Evolutionary conservation across 2,113 vertebrate genomes (phyloP).

Genomic region (Eidolon helvum): DNA sequence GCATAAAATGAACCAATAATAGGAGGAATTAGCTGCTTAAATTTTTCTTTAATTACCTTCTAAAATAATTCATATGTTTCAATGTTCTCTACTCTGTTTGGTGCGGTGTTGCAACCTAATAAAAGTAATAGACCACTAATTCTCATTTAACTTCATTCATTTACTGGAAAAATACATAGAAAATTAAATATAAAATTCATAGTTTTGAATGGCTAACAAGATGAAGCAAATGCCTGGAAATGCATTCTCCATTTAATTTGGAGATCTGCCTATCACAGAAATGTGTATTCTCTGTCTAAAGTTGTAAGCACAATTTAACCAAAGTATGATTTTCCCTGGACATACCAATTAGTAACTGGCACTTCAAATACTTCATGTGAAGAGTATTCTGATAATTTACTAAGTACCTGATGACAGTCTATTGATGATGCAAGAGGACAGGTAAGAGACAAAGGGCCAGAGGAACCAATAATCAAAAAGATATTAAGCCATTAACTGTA

Average conservation of each 20-base stretch:
- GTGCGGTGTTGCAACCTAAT: not conserved
- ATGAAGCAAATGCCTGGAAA: not conserved
- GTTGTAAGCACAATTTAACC: not conserved
- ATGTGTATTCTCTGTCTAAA: not conserved
- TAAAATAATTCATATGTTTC: conserved; percentile 1
- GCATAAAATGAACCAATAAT: not conserved
- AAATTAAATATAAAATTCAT: not conserved
- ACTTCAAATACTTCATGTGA: not conserved
- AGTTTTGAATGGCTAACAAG: not conserved
- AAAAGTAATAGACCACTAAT: conserved; percentile 10
- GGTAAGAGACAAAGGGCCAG: not conserved
- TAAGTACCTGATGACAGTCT: not conserved
- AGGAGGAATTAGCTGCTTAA: not conserved
- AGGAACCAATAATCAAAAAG: not conserved
- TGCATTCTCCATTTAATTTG: not conserved
- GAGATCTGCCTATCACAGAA: not conserved
- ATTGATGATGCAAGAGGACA: not conserved
- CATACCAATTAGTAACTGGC: not conserved
- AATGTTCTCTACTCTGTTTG: not conserved
- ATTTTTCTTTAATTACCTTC: not conserved
- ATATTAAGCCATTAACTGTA: not conserved
- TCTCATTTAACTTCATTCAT: conserved; percentile 22
- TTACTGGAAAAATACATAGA: conserved; percentile 14
- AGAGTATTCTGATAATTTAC: not conserved
- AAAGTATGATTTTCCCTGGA: not conserved